Conservation (phyloP, 2,888 invertebrate species). For the Polymixis flavicincta region DNA sequence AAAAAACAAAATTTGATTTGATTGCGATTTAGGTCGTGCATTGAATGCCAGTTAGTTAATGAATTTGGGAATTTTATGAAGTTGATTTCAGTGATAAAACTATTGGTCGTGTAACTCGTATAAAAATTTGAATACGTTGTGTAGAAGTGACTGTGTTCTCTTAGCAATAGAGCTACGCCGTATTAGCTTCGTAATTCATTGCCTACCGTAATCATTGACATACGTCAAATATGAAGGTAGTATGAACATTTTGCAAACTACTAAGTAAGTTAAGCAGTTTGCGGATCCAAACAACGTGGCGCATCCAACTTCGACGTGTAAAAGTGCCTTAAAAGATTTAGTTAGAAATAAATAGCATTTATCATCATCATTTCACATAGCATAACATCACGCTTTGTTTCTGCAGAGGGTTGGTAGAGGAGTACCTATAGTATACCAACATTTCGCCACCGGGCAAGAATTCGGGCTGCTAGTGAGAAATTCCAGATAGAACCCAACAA, state of each 20-base stretch:
- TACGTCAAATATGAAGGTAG: background rate
- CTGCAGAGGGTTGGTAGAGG: too few relatives aligned
- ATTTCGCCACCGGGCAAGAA: too few relatives aligned
- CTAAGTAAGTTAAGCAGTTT: background rate
- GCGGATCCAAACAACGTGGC: background rate
- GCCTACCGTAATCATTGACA: background rate
- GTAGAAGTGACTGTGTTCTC: background rate
- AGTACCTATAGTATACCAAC: too few relatives aligned
- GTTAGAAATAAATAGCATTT: background rate
- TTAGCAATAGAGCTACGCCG: background rate
- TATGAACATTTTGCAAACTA: background rate
- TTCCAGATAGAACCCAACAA: too few relatives aligned
- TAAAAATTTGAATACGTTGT: background rate
- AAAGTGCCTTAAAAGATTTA: background rate
- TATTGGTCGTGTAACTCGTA: background rate
- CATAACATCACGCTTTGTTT: too few relatives aligned
- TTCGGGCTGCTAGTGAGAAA: too few relatives aligned
- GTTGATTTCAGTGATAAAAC: too few relatives aligned
- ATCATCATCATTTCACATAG: background rate
- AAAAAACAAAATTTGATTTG: too few relatives aligned
- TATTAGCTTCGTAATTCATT: background rate
- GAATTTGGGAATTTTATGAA: too few relatives aligned
- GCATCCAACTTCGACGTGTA: background rate
- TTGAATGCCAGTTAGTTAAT: too few relatives aligned
- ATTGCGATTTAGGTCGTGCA: too few relatives aligned